Base-by-base conservation (phyloP, 2,888 invertebrate species). In the Galeruca laticollis region DNA sequence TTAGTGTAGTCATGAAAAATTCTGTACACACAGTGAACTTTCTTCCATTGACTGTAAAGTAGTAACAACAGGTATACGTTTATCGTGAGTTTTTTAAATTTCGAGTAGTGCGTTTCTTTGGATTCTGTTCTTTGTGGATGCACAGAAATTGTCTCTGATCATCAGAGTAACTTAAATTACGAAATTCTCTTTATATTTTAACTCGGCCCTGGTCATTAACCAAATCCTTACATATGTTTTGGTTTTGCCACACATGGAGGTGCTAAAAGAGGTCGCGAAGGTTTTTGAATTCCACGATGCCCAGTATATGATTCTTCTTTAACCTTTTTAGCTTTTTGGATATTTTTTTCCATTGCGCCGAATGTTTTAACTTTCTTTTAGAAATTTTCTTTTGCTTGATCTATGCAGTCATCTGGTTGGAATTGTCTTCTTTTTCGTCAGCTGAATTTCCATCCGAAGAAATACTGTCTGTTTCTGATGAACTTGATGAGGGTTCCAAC, bases 401-500 rank as follows among this genome's bases (percentile, higher is more conserved):
- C 2, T 31, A 4, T 56, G 4, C 13, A 43, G 15, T 43, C 15
- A 43, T 59, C 35, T 37, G 37, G 18, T 37, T 33, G 35, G 59
- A 59, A 59, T 35, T 6, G 57, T 59, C 10, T 37, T 59, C n/a
- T 59, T 59, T 13, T 33, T 37, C 18, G 9, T 59, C 6, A 37
- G 26, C 57, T 59, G 57, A 37, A 59, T 35, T 59, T 33, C 2
- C 10, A 3, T 59, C 57, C 35, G 37, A 59, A 59, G 35, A 31
- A 47, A 40, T 20, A 60, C 31, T 60, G 60, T 47, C 26, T 60
- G 49, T 60, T 60, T 60, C 21, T 60, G 60, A 47, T 43, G 20
- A 40, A 43, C 20, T 60, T 60, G 60, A 37, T 20, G 26, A 40
- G 37, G 26, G 49, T 37, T 60, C 26, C 13, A 60, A 20, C 21